Evolutionary conservation across 2,888 invertebrate genomes (phyloP).

Genomic region (Frankliniella intonsa): DNA sequence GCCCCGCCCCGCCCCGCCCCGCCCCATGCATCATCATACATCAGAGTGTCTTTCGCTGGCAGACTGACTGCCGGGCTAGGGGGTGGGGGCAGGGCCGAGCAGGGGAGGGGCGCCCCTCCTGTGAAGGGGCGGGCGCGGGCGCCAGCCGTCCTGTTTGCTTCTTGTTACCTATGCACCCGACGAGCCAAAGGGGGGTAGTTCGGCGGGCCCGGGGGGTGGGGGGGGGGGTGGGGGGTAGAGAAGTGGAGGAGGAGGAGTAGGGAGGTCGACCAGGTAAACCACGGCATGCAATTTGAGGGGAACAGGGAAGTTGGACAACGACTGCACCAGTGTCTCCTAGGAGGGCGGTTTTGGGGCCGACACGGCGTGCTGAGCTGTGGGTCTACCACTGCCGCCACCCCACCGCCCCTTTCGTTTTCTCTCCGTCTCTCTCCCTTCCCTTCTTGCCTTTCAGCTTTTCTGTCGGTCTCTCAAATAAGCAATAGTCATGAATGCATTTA

Average conservation of each 20-base stretch:
- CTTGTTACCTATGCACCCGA: constrained; percentile 12
- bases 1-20: too few relatives aligned
- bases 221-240: background rate
- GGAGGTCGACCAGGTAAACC: background rate
- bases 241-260: background rate
- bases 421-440: too few relatives aligned
- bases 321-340: background rate
- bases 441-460: too few relatives aligned
- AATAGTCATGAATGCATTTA: too few relatives aligned
- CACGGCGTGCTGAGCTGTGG: too few relatives aligned
- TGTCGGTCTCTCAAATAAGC: too few relatives aligned
- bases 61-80: background rate
- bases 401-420: too few relatives aligned
- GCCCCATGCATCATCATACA: constrained; percentile 3
- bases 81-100: background rate
- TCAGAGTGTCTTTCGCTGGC: background rate
- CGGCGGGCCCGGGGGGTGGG: background rate
- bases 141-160: background rate
- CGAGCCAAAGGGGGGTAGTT: background rate
- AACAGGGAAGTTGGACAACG: background rate
- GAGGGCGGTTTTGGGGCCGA: too few relatives aligned
- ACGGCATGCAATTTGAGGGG: constrained; percentile 3
- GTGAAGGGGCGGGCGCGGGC: background rate
- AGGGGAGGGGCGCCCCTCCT: background rate
- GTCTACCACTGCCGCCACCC: too few relatives aligned